Conservation (phyloP, 2,797 vertebrate species). For the Percopsis omiscomaycus region DNA sequence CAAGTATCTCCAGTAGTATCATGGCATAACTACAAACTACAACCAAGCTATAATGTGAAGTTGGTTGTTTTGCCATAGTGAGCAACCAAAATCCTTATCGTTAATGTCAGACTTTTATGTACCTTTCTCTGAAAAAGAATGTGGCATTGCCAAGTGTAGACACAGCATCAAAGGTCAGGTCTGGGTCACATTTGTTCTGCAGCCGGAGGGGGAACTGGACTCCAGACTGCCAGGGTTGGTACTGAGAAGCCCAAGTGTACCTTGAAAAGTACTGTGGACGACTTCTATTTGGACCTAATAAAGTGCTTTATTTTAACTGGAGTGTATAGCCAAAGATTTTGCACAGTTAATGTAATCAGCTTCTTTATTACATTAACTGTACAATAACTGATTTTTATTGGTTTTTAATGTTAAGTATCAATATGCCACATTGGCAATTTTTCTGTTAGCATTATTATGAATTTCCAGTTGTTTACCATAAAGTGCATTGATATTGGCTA, state of each 20-base stretch:
- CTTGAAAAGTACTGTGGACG: conserved; percentile 35
- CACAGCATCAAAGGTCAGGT: conserved; percentile 70
- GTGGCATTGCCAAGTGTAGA: conserved; percentile 62
- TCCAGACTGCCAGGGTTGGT: conserved; percentile 47
- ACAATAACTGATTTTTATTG: background rate
- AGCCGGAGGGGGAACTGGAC: conserved; percentile 49
- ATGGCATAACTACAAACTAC: too few relatives aligned
- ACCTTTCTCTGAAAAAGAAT: conserved; percentile 74
- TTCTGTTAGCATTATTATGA: background rate
- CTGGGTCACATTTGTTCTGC: conserved; percentile 67
- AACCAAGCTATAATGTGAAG: too few relatives aligned
- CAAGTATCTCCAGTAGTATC: too few relatives aligned
- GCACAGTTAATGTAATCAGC: too few relatives aligned
- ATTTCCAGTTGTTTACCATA: conserved; percentile 70
- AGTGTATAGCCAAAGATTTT: too few relatives aligned
- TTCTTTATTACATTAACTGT: background rate
- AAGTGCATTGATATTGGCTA: conserved; percentile 75
- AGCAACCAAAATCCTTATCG: too few relatives aligned
- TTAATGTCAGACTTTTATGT: conserved; percentile 1
- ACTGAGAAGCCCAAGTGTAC: conserved; percentile 46
- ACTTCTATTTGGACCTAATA: conserved; percentile 56
- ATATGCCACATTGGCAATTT: background rate
- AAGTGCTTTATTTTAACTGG: too few relatives aligned
- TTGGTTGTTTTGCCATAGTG: too few relatives aligned
- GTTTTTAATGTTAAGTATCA: background rate